Conservation (phyloP, 30 jellyfish, hydroid and myxozoan species). For the Catostylus mosaicus region DNA sequence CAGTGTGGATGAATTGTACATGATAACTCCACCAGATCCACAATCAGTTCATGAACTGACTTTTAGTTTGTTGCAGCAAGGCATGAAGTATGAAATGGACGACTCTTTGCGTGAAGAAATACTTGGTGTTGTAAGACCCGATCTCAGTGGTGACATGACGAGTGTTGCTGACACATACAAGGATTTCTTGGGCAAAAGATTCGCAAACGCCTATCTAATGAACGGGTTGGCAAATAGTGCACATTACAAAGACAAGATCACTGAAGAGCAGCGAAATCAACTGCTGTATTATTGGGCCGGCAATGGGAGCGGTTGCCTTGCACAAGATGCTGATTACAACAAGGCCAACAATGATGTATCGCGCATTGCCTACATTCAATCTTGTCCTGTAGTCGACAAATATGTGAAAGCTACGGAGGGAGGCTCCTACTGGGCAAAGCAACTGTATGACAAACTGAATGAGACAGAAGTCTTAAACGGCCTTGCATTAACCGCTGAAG, state of each 20-base stretch:
- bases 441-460: conserved; percentile 45
- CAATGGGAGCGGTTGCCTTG: conserved; percentile 34
- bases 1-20: conserved; percentile 51
- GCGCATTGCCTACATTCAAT: conserved; percentile 51
- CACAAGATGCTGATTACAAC: conserved; percentile 36
- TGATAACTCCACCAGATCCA: conserved; percentile 66
- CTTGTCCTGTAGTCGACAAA: conserved; percentile 40
- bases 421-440: conserved; percentile 59
- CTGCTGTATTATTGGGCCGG: conserved; percentile 45
- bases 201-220: conserved; percentile 59
- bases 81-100: conserved; percentile 67
- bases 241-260: conserved; percentile 42
- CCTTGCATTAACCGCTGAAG: conserved; percentile 41
- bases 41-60: conserved; percentile 46
- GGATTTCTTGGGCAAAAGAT: conserved; percentile 24
- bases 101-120: conserved; percentile 27
- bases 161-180: conserved; percentile 40
- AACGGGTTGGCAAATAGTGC: conserved; percentile 52
- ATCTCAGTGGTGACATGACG: conserved; percentile 50
- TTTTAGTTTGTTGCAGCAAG: conserved; percentile 53
- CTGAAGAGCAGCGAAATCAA: conserved; percentile 55
- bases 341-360: conserved; percentile 60
- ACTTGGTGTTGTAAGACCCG: conserved; percentile 45
- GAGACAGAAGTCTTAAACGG: conserved; percentile 46
- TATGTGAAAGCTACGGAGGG: conserved; percentile 40